phyloP scores from a whole-genome alignment of 2,888 invertebrate species.

The Cephus spinipes region DNA sequence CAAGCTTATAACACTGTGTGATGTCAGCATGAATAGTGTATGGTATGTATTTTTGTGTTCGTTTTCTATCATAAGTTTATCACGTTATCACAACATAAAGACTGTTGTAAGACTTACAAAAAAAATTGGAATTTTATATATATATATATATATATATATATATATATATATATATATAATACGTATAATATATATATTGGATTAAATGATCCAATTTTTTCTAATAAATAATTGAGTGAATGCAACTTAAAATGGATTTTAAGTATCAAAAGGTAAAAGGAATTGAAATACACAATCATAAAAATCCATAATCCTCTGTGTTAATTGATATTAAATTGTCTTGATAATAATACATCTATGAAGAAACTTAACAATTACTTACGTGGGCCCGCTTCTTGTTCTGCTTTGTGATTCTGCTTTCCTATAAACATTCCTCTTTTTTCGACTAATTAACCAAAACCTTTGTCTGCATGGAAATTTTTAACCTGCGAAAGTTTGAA shows the following conservation, averaged over 20 bases:
- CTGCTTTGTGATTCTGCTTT: neutral
- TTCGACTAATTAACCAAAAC: conserved; percentile 35
- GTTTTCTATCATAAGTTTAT: neutral
- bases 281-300: neutral
- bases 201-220: no score
- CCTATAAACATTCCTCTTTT: neutral
- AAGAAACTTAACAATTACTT: neutral
- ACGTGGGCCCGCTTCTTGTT: neutral
- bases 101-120: neutral
- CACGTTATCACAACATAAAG: neutral
- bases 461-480: conserved; percentile 50
- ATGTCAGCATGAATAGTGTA: conserved; percentile 33
- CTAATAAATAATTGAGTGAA: no score
- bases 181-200: no score
- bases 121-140: neutral
- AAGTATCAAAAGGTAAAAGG: neutral
- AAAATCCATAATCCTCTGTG: neutral
- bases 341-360: neutral
- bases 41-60: conserved; percentile 40
- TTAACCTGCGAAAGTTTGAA: conserved; percentile 49
- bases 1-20: conserved; percentile 24
- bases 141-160: no score
- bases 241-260: no score
- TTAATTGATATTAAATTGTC: neutral
- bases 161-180: no score